Evolutionary conservation across 2,888 invertebrate species (phyloP), one percentile per base, ranked within the genome.

Genomic region (Platynereis dumerilii): DNA sequence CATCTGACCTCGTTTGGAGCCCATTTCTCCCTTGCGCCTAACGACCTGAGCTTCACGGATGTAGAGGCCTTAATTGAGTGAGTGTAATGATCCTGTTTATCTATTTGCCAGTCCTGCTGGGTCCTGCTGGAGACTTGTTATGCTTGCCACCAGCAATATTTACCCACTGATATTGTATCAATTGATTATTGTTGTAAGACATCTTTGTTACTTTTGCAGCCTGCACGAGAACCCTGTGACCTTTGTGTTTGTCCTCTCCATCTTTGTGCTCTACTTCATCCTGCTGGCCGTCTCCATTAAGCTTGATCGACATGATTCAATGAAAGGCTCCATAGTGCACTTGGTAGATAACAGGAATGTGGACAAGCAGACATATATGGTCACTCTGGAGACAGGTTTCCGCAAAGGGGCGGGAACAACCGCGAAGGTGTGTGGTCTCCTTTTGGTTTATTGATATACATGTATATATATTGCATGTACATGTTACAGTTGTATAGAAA

Each of bases 371-470:
- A 75, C 77, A 26, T 85, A 84, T 69, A 75, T 80, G 60, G 73
- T 85, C 48, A 77, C 78, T 45, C 67, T 84, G 55, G 80, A 82
- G 71, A 84, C 84, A 1, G 84, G 84, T 17, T 77, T 78, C 69
- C 71, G 78, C 44, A 73, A 72, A 62, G 77, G 77, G 20, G 80
- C 84, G 20, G 83, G 83, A 26, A 84, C 83, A 12, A 79, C 84
- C 34, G 81, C 84, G 2, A 82, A 81, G 74, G 84, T 83, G 63
- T 58, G 68, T 12, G 5, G 39, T 26, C 22, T n/a, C 2, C 2
- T 12, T n/a, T 3, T 27, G 15, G 7, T 7, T 7, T n/a, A n/a
- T n/a, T n/a, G n/a, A n/a, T n/a, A n/a, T n/a, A n/a, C n/a, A n/a
- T n/a, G n/a, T n/a, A n/a, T n/a, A n/a, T n/a, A n/a, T n/a, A n/a